Conservation (phyloP, 1,140 invertebrate genomes). For the Eurytemora carolleeae region DNA sequence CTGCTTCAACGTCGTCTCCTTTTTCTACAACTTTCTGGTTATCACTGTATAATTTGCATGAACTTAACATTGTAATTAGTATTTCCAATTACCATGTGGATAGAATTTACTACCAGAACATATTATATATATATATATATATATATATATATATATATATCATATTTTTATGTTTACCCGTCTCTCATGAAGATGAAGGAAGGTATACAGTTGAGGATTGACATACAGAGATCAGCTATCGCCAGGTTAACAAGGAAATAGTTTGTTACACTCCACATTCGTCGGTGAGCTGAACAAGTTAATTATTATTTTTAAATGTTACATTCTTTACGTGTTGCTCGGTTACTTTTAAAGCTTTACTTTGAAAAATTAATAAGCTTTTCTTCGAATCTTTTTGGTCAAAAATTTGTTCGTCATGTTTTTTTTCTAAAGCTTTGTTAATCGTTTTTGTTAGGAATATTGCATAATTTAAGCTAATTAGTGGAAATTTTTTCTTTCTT, state of each 20-base stretch:
- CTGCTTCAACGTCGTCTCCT: no score
- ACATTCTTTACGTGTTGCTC: no score
- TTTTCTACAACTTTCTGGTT: no score
- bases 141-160: slow-evolving; percentile 29
- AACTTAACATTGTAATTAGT: no score
- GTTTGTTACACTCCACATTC: slow-evolving; percentile 87
- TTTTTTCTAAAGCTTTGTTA: background rate
- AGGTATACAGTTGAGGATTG: slow-evolving; percentile 30
- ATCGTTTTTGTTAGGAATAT: background rate
- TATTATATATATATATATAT: no score
- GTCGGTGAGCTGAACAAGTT: slow-evolving; percentile 36
- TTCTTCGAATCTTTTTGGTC: background rate
- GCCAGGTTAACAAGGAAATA: slow-evolving; percentile 60
- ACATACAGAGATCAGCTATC: slow-evolving; percentile 30
- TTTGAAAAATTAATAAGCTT: background rate
- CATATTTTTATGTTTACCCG: no score
- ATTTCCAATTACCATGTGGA: no score
- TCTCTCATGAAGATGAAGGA: no score
- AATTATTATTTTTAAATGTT: background rate
- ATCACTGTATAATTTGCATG: no score
- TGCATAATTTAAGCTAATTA: background rate
- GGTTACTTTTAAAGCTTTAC: no score
- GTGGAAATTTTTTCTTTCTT: no score
- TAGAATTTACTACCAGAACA: no score
- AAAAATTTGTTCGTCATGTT: background rate